phyloP scores from a whole-genome alignment of 2,888 invertebrate species.

The Apotomis turbidana region DNA sequence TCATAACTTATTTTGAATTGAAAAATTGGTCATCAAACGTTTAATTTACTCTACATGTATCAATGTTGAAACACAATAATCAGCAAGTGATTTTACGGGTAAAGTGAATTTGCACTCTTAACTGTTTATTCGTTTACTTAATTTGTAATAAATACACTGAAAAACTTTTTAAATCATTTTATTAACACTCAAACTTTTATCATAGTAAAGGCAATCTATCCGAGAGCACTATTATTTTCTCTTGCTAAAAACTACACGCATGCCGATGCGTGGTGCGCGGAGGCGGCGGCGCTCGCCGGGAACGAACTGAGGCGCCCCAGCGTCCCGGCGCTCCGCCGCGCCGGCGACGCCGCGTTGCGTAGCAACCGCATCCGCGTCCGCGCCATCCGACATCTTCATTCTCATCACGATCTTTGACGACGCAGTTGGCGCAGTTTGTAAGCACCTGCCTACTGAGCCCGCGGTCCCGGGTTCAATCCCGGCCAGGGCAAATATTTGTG shows the following conservation, averaged over 20 bases:
- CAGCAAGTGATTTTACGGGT: no score
- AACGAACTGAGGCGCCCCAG: constrained; percentile 68
- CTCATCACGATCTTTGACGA: no score
- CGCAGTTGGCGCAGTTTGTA: no score
- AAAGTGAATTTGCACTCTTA: not conserved
- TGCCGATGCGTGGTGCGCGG: constrained; percentile 32
- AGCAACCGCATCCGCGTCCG: constrained; percentile 58
- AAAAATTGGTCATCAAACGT: not conserved
- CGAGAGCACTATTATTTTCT: not conserved
- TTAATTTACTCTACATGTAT: not conserved
- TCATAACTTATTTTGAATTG: not conserved
- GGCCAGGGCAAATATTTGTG: no score
- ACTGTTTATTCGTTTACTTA: not conserved
- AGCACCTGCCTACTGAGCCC: no score
- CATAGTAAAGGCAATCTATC: not conserved
- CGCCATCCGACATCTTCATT: not conserved
- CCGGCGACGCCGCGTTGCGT: constrained; percentile 76
- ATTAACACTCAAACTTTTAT: not conserved
- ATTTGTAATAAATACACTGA: no score
- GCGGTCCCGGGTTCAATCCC: no score
- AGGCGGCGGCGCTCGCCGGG: constrained; percentile 57
- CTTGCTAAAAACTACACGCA: not conserved
- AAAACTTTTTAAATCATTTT: not conserved
- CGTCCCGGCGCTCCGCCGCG: constrained; percentile 71
- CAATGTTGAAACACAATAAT: no score